Evolutionary conservation across 2,888 invertebrate genomes (phyloP).

Genomic region (Portevinia maculata): DNA sequence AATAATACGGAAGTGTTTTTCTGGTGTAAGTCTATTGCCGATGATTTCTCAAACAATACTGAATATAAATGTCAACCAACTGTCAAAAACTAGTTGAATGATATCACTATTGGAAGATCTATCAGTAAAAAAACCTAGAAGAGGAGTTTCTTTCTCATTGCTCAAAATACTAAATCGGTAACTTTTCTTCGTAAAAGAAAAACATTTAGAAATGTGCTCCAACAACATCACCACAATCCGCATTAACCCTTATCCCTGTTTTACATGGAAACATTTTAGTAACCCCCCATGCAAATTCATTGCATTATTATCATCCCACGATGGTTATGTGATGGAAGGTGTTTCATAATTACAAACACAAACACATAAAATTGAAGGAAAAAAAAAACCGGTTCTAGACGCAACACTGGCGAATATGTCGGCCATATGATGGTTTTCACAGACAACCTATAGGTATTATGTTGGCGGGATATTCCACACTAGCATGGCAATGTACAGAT

Average conservation of each 20-base stretch:
- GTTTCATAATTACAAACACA: constrained; percentile 12
- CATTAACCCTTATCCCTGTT: constrained; percentile 27
- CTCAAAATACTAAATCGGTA: no score
- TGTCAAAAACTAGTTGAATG: no score
- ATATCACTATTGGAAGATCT: no score
- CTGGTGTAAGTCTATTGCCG: no score
- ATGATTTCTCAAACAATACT: no score
- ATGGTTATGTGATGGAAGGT: constrained; percentile 39
- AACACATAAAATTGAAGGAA: constrained; percentile 27
- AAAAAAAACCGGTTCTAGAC: constrained; percentile 11
- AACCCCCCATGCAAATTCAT: constrained; percentile 71
- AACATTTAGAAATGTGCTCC: constrained; percentile 29
- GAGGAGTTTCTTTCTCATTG: no score
- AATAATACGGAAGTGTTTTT: no score
- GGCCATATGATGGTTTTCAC: constrained; percentile 68
- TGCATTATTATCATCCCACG: constrained; percentile 67
- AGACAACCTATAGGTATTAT: neutral
- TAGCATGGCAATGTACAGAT: constrained; percentile 4
- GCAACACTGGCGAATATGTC: neutral
- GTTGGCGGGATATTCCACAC: constrained; percentile 55
- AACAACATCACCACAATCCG: neutral
- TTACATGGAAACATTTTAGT: constrained; percentile 10
- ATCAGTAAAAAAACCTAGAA: no score
- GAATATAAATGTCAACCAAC: no score
- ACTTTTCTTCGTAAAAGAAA: no score